These are phyloP conservation scores for Ciona savignyi DNA, from an alignment of 23 tunicate species.

Conservation along the genomic window DNA sequence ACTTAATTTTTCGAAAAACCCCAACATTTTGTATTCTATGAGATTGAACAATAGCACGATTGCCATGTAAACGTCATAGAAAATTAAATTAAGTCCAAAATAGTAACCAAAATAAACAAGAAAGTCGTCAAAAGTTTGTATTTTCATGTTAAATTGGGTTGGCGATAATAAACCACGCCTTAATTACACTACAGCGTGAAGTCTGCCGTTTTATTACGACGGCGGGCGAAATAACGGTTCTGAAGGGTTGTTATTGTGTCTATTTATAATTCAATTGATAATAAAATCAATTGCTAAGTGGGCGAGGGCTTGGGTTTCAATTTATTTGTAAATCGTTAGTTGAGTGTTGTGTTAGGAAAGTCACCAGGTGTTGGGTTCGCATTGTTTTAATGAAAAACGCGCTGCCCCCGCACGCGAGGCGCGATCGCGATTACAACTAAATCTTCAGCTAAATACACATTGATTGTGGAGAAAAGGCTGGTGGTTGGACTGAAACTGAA, in stretches of 20 bases:
- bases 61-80: too few species aligned
- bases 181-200: not conserved
- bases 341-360: not conserved
- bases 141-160: too few species aligned
- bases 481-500: not conserved
- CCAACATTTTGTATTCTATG: too few species aligned
- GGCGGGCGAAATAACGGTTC: not conserved
- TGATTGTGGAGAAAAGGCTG: not conserved
- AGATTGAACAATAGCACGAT: too few species aligned
- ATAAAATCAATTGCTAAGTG: not conserved
- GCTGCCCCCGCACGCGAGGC: not conserved
- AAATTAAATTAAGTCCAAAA: too few species aligned
- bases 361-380: not conserved
- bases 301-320: not conserved
- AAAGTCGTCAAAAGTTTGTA: too few species aligned
- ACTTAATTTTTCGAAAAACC: too few species aligned
- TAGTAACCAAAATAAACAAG: too few species aligned
- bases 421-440: not conserved
- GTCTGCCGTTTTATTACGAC: not conserved
- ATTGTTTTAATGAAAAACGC: not conserved
- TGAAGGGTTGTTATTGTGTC: not conserved
- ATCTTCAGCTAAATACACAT: not conserved
- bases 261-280: too few species aligned
- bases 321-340: not conserved
- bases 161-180: not conserved